Conservation (phyloP, 2,888 invertebrate species). For the Lucinisca nassula region DNA sequence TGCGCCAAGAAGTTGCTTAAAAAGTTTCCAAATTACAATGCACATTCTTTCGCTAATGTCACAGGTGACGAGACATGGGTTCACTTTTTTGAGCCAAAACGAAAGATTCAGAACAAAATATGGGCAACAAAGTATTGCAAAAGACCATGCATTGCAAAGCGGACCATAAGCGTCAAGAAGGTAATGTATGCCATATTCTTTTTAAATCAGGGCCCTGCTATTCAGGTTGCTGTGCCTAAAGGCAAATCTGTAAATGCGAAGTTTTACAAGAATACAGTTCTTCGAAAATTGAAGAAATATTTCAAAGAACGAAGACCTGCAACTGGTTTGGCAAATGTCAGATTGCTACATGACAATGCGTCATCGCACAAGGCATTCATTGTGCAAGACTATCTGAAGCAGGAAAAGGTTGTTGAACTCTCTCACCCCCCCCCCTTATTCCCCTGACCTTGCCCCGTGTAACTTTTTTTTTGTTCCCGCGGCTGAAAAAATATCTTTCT, state of each 20-base stretch:
- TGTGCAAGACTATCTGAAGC: neutral
- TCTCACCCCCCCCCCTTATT: neutral
- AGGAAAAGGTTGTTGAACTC: slow-evolving; percentile 1
- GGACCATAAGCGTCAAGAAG: neutral
- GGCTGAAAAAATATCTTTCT: neutral
- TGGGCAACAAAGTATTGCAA: neutral
- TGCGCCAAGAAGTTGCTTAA: neutral
- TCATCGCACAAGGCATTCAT: neutral
- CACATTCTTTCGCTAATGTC: neutral
- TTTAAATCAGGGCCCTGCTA: neutral
- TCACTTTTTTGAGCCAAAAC: neutral
- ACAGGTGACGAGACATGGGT: neutral
- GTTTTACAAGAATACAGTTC: neutral
- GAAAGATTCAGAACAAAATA: neutral
- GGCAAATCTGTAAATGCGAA: neutral
- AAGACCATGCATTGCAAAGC: neutral
- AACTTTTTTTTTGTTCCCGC: neutral
- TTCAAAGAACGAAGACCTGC: neutral
- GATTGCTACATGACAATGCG: neutral
- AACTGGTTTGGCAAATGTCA: neutral
- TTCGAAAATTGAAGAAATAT: neutral
- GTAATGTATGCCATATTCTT: neutral
- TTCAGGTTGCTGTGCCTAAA: neutral
- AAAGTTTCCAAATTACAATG: neutral
- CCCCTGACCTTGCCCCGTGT: neutral